phyloP scores from a whole-genome alignment of 2,888 invertebrate species.

The Auanema freiburgensis region DNA sequence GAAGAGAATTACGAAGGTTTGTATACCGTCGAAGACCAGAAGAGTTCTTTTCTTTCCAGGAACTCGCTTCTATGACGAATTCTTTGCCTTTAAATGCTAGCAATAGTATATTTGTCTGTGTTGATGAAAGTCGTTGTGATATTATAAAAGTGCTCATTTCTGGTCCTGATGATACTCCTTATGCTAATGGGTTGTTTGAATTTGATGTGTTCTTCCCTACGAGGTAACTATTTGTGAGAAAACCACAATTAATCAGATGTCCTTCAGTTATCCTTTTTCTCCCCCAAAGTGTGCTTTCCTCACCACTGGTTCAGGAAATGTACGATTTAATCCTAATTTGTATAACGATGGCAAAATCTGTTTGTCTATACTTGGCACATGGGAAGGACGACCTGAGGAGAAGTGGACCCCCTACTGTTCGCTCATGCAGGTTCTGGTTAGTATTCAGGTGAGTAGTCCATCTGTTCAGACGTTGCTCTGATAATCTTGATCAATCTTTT shows the following conservation, averaged over 20 bases:
- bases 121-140: constrained; percentile 62
- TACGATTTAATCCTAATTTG: constrained; percentile 73
- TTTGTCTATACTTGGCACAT: constrained; percentile 62
- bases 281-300: constrained; percentile 72
- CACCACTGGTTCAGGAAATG: constrained; percentile 71
- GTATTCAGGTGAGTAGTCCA: constrained; percentile 56
- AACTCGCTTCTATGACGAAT: constrained; percentile 62
- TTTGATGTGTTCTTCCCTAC: constrained; percentile 64
- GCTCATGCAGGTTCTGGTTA: constrained; percentile 62
- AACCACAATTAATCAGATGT: neutral
- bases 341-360: constrained; percentile 71
- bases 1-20: constrained; percentile 50
- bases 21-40: neutral
- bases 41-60: constrained; percentile 29
- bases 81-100: constrained; percentile 54
- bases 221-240: constrained; percentile 18
- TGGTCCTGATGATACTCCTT: constrained; percentile 71
- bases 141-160: constrained; percentile 59
- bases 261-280: constrained; percentile 69
- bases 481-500: neutral
- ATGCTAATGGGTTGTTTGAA: constrained; percentile 70
- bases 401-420: constrained; percentile 64
- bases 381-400: constrained; percentile 65
- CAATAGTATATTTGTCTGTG: constrained; percentile 63
- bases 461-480: neutral